phyloP scores from a whole-genome alignment of 2,797 vertebrate genomes.

The Uromys caudimaculatus region DNA sequence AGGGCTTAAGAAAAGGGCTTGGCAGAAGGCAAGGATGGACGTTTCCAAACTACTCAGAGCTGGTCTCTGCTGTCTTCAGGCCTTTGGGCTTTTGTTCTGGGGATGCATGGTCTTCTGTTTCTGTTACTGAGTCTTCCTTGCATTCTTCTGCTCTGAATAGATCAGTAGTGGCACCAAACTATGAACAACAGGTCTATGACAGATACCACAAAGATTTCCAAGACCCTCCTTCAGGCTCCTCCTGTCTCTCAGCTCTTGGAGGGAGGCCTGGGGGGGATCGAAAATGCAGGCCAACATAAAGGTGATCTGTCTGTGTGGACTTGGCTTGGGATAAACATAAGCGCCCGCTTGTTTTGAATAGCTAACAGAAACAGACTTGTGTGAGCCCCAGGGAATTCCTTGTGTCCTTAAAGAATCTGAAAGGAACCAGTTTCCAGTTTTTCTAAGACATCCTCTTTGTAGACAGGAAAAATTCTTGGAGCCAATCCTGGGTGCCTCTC shows the following conservation, averaged over 20 bases:
- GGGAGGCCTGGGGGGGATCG: background rate
- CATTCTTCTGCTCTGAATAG: constrained; percentile 45
- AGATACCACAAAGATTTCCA: background rate
- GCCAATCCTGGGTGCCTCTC: background rate
- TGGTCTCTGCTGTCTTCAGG: background rate
- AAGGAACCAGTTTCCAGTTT: constrained; percentile 35
- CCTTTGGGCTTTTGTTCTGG: background rate
- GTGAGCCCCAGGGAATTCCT: background rate
- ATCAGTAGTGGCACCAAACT: background rate
- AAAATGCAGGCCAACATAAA: background rate
- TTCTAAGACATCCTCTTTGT: constrained; percentile 68
- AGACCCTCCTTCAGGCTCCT: background rate
- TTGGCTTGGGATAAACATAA: background rate
- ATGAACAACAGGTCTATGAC: background rate
- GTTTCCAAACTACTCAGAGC: background rate
- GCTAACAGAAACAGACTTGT: constrained; percentile 24
- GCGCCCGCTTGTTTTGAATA: background rate
- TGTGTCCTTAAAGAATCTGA: constrained; percentile 64
- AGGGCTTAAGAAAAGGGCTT: background rate
- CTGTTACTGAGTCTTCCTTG: background rate
- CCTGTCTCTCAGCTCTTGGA: background rate
- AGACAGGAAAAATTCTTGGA: constrained; percentile 63
- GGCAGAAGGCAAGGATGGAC: background rate
- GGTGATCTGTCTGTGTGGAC: background rate
- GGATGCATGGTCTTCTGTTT: background rate